phyloP scores from a whole-genome alignment of 2,797 vertebrate genomes.

The Psittacula echo region DNA sequence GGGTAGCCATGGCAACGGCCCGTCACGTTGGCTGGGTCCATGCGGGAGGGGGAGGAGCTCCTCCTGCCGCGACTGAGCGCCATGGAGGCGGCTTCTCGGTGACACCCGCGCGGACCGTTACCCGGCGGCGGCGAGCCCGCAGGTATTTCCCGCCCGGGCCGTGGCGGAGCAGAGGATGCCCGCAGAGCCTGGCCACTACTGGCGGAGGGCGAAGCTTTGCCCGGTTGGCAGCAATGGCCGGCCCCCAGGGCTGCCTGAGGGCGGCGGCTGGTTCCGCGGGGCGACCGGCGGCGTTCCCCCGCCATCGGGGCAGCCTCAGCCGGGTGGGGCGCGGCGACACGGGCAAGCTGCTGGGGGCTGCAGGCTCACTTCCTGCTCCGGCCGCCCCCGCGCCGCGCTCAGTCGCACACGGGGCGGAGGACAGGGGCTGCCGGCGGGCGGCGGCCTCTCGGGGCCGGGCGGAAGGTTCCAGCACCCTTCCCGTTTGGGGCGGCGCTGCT shows the following conservation, averaged over 20 bases:
- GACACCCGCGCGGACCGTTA: constrained; percentile 15
- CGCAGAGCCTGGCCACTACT: too few relatives aligned
- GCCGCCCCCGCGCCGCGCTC: background rate
- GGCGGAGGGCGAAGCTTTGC: background rate
- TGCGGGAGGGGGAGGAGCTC: constrained; percentile 71
- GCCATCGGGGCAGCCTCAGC: background rate
- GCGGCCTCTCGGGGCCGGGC: background rate
- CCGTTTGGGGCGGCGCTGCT: background rate
- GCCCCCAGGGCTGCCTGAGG: background rate
- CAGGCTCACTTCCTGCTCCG: background rate
- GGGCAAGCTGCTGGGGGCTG: background rate
- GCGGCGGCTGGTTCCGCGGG: background rate
- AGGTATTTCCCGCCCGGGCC: background rate
- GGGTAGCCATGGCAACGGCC: constrained; percentile 81
- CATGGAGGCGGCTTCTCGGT: constrained; percentile 52
- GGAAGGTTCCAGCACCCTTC: background rate
- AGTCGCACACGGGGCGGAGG: too few relatives aligned
- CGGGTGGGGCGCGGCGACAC: background rate
- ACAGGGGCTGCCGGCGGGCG: background rate
- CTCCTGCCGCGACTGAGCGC: constrained; percentile 36
- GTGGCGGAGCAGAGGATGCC: background rate
- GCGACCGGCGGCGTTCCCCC: background rate
- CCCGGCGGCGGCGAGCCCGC: background rate
- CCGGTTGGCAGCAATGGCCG: background rate
- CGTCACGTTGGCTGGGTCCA: constrained; percentile 79